Evolutionary conservation across 2,888 invertebrate species (phyloP).

Genomic region (Polymixis flavicincta): DNA sequence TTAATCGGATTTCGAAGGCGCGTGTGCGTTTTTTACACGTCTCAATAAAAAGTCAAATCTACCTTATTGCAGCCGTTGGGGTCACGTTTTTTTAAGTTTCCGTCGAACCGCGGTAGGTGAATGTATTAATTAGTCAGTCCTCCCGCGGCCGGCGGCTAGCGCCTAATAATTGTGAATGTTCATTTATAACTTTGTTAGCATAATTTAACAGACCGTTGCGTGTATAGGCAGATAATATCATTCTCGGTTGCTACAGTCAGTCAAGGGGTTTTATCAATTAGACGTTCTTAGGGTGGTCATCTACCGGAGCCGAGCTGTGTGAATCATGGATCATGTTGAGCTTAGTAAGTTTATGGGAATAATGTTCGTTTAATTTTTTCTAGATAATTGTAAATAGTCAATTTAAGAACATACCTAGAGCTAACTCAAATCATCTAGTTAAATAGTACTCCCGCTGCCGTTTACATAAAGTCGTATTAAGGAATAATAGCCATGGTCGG

Average conservation of each 20-base stretch:
- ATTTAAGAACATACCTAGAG: not conserved
- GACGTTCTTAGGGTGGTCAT: constrained; percentile 66
- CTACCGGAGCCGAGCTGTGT: constrained; percentile 62
- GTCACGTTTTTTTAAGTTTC: constrained; percentile 85
- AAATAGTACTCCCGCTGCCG: constrained; percentile 11
- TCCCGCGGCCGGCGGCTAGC: constrained; percentile 66
- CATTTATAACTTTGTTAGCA: constrained; percentile 84
- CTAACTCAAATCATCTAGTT: constrained; percentile 4
- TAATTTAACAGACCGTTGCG: constrained; percentile 80
- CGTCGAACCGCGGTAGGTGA: constrained; percentile 83
- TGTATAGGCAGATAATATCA: constrained; percentile 75
- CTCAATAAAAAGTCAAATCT: constrained; percentile 85
- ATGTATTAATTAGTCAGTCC: constrained; percentile 87
- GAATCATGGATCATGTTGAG: constrained; percentile 57
- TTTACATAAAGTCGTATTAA: constrained; percentile 31
- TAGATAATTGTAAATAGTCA: not conserved
- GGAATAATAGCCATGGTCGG: constrained; percentile 61
- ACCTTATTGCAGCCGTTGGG: constrained; percentile 88
- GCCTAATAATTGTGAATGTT: constrained; percentile 79
- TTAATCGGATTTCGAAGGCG: constrained; percentile 88
- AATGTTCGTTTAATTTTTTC: constrained; percentile 19
- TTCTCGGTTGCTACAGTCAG: constrained; percentile 48
- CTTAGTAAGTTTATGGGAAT: constrained; percentile 43
- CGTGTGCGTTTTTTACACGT: constrained; percentile 85
- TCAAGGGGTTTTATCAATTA: constrained; percentile 70